Conservation (phyloP, 2,888 invertebrate species). For the Chrysolina oricalcia region DNA sequence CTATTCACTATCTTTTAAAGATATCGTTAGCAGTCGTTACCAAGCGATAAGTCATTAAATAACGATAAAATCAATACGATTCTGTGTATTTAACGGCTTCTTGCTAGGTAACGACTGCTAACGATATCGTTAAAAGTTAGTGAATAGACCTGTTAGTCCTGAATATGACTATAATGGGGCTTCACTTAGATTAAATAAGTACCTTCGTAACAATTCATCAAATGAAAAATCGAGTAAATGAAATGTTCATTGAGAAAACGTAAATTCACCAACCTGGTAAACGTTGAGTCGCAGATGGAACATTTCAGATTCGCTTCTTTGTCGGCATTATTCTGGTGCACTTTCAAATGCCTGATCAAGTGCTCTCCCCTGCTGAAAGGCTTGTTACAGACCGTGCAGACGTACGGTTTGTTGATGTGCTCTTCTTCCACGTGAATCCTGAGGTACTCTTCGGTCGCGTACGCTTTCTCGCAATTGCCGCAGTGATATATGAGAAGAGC, state of each 20-base stretch:
- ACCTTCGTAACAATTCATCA: neutral
- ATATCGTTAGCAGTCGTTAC: no score
- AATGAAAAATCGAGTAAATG: no score
- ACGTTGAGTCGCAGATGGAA: constrained; percentile 69
- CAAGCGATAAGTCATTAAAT: no score
- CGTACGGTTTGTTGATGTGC: constrained; percentile 70
- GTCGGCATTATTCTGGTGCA: constrained; percentile 63
- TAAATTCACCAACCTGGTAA: constrained; percentile 63
- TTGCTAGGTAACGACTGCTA: no score
- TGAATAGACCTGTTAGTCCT: no score
- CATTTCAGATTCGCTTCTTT: constrained; percentile 67
- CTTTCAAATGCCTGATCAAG: constrained; percentile 70
- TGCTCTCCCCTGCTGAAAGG: constrained; percentile 70
- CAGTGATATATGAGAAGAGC: constrained; percentile 69
- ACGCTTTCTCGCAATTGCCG: constrained; percentile 63
- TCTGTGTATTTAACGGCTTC: no score
- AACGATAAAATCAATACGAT: no score
- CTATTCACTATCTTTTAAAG: no score
- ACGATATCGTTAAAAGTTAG: no score
- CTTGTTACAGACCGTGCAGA: constrained; percentile 70
- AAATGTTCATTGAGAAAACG: no score
- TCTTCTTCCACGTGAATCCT: constrained; percentile 69
- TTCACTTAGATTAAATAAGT: constrained; percentile 6
- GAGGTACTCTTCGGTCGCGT: constrained; percentile 67
- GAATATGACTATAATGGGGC: no score